phyloP scores from a whole-genome alignment of 1,140 invertebrate genomes.

The Chionoecetes opilio region DNA sequence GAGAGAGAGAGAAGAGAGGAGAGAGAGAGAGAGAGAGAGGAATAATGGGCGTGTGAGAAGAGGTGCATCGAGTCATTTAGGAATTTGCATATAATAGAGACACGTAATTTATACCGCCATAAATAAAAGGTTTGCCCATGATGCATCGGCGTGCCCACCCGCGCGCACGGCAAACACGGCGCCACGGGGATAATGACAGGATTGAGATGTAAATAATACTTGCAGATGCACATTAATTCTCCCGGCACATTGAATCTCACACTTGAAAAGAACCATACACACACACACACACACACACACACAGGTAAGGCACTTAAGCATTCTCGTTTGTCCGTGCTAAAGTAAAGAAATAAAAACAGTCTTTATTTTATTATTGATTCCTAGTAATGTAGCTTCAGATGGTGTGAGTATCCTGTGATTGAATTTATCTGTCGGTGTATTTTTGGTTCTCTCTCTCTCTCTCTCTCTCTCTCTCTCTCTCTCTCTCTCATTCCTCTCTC shows the following conservation, averaged over 20 bases:
- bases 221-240: neutral
- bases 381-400: neutral
- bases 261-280: neutral
- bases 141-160: neutral
- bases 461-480: too few relatives aligned
- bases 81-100: slow-evolving; percentile 30
- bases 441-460: too few relatives aligned
- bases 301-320: neutral
- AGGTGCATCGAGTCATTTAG: slow-evolving; percentile 18
- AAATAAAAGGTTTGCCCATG: neutral
- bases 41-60: neutral
- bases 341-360: neutral
- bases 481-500: too few relatives aligned
- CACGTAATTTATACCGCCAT: slow-evolving; percentile 20
- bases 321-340: neutral
- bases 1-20: too few relatives aligned
- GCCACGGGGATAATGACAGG: neutral
- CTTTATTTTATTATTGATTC: neutral
- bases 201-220: slow-evolving; percentile 13
- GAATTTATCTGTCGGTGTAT: neutral
- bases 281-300: neutral
- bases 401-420: neutral
- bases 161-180: neutral
- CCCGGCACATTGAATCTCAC: neutral
- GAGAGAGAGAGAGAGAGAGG: too few relatives aligned